Evolutionary conservation across 2,888 invertebrate species (phyloP), one percentile per base, ranked within the genome.

Genomic region (Dichetophora obliterata): DNA sequence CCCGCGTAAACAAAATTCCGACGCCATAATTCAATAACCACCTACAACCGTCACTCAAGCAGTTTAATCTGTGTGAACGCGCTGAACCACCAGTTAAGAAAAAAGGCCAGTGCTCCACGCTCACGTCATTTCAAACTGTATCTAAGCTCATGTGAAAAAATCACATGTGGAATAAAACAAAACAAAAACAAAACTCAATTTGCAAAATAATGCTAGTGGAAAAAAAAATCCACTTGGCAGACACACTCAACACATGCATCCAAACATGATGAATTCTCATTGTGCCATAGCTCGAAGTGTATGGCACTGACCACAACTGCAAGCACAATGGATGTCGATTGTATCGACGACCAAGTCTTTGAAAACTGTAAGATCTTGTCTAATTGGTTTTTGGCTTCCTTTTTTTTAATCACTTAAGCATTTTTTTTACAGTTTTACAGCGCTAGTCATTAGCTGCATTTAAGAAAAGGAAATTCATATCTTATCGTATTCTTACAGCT

Each of bases 11-110:
- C 22, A 9, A 54, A 59, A 61, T 61, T 61, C 48, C 61, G 43
- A 59, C 61, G 59, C 48, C 59, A 72, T 61, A 43, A 72, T 72
- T 72, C 72, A 72, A 72, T 72, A 37, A 59, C 59, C 72, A 72
- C 72, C 72, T 48, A 72, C 72, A 72, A 48, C 68, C 68, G 68
- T 24, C 68, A 68, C 31, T 68, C 50, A 19, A 68, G 27, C 48
- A 27, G 27, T 68, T 9, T 22, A 24, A 48, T 24, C 31, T 50
- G 68, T 48, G 63, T 65, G 63, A 65, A 65, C 34, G 19, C 63
- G 63, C 31, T 37, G 19, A 9, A 54, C 54, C 22, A 54, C 19
- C n/a, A 54, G 31, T 31, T n/a, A 4, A n/a, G n/a, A n/a, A n/a
- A n/a, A n/a, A n/a, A 52, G 1, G 52, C 6, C 1, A n/a, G n/a